Percentiles rank a stretch among this genome's conserved stretches.
Evolutionary conservation across 2,888 invertebrate genomes (phyloP).

Genomic region (Acleris laterana): DNA sequence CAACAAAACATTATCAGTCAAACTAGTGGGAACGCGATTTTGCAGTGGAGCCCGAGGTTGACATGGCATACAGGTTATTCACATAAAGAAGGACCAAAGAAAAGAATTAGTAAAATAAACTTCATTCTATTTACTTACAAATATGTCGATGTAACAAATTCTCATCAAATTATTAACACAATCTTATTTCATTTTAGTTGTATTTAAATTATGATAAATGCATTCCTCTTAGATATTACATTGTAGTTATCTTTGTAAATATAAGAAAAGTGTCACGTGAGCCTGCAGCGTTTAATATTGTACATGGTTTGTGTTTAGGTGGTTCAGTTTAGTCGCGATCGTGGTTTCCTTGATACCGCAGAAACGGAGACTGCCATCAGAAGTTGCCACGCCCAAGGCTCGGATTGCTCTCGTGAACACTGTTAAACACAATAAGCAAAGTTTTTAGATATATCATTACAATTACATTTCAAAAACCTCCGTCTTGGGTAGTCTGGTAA

Average conservation of each 20-base stretch:
- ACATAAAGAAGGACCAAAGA: constrained; percentile 28
- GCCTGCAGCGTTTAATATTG: constrained; percentile 49
- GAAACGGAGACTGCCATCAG: constrained; percentile 58
- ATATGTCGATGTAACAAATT: constrained; percentile 78
- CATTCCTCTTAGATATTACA: constrained; percentile 51
- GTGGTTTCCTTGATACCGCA: constrained; percentile 39
- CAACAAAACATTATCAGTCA: too few species aligned
- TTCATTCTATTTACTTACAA: constrained; percentile 68
- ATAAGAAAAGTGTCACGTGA: constrained; percentile 39
- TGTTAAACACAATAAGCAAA: constrained; percentile 54
- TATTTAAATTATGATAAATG: constrained; percentile 71
- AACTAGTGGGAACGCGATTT: too few species aligned
- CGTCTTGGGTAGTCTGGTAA: too few species aligned
- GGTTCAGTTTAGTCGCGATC: constrained; percentile 51
- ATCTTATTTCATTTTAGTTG: constrained; percentile 58
- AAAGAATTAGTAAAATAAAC: constrained; percentile 71
- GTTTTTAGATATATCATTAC: neutral
- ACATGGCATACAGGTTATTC: constrained; percentile 8
- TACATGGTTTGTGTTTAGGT: constrained; percentile 54
- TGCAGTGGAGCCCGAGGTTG: too few species aligned
- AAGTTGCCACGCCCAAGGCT: constrained; percentile 76
- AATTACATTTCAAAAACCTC: neutral
- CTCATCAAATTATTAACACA: constrained; percentile 70
- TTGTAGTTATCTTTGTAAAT: constrained; percentile 33
- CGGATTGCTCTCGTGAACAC: constrained; percentile 87